Conservation (phyloP, 2,797 vertebrate species). For the Paratrypauchen microcephalus region DNA sequence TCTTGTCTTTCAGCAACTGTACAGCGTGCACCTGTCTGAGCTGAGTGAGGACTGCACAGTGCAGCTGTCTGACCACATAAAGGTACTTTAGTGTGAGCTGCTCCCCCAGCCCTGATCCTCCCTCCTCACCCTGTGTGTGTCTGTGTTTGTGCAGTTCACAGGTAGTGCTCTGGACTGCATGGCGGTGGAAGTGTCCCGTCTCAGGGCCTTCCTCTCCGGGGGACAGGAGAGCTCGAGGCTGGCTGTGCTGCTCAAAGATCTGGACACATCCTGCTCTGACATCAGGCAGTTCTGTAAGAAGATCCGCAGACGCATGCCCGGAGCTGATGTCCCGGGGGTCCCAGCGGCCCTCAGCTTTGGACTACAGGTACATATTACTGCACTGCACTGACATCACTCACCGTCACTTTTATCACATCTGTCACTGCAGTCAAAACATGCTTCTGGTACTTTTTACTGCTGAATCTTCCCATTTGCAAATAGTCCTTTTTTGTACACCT, state of each 20-base stretch:
- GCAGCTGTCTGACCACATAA: conserved; percentile 95
- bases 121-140: not conserved
- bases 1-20: conserved; percentile 83
- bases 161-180: conserved; percentile 96
- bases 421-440: no score
- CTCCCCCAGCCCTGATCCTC: not conserved
- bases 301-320: conserved; percentile 95
- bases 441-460: no score
- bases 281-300: conserved; percentile 98
- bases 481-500: no score
- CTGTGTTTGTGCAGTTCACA: conserved; percentile 80
- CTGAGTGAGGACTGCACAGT: conserved; percentile 91
- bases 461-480: no score
- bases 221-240: conserved; percentile 88
- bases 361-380: conserved; percentile 72
- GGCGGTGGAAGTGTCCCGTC: conserved; percentile 88
- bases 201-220: conserved; percentile 84
- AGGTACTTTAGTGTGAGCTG: conserved; percentile 72
- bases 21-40: conserved; percentile 91
- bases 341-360: conserved; percentile 87
- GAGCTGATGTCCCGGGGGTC: conserved; percentile 89
- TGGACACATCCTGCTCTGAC: conserved; percentile 94
- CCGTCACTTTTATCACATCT: no score
- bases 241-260: conserved; percentile 87
- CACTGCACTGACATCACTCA: not conserved